Conservation (phyloP, 2,797 vertebrate species). For the Pteropus rufus region DNA sequence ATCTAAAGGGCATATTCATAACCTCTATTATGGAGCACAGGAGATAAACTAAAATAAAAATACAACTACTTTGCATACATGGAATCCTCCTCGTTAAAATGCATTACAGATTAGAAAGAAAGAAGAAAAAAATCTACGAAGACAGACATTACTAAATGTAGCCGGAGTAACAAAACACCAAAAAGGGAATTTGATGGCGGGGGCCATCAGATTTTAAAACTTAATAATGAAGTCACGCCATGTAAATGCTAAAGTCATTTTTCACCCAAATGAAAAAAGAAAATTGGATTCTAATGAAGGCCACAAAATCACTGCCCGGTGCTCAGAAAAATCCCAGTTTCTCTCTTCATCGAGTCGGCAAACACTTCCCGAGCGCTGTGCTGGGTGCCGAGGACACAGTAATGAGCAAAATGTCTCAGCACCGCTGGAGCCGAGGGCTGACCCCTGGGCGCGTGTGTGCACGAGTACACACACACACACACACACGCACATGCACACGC, state of each 20-base stretch:
- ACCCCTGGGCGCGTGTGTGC: neutral
- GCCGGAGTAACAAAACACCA: slow-evolving; percentile 18
- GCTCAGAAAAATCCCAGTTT: neutral
- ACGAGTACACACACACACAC: too few species aligned
- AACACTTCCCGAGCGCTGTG: neutral
- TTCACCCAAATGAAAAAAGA: slow-evolving; percentile 54
- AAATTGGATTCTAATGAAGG: slow-evolving; percentile 28
- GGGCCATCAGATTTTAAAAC: neutral
- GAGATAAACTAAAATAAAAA: slow-evolving; percentile 62
- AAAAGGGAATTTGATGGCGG: neutral
- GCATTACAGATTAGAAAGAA: neutral
- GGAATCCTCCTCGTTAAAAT: slow-evolving; percentile 12
- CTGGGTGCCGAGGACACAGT: neutral
- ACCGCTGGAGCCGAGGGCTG: neutral
- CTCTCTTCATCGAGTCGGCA: neutral
- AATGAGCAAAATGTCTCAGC: neutral
- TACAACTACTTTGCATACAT: neutral
- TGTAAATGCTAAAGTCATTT: slow-evolving; percentile 61
- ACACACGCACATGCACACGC: neutral
- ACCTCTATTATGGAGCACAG: neutral
- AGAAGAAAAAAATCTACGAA: neutral
- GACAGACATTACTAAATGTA: slow-evolving; percentile 21
- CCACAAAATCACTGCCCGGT: neutral
- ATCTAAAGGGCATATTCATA: slow-evolving; percentile 33
- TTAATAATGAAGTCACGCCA: slow-evolving; percentile 35